Conservation (phyloP, 2,888 invertebrate genomes). For the Scrobipalpa costella region DNA sequence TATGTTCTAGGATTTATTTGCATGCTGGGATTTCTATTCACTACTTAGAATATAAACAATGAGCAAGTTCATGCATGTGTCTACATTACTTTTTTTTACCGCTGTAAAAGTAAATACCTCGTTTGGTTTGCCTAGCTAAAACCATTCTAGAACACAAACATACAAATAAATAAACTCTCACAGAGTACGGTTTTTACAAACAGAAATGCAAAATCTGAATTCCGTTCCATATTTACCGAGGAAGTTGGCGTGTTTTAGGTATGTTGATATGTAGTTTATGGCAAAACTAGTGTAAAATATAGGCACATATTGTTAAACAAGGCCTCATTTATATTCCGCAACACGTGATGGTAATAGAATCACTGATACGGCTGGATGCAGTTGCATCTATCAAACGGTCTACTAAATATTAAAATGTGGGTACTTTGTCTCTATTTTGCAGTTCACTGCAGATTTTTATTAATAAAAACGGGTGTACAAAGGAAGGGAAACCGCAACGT, state of each 20-base stretch:
- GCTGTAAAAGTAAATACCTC: too few species aligned
- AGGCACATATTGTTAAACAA: background rate
- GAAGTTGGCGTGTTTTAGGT: background rate
- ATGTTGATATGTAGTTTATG: background rate
- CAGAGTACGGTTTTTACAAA: too few species aligned
- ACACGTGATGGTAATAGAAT: conserved; percentile 3
- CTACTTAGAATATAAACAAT: too few species aligned
- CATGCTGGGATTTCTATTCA: too few species aligned
- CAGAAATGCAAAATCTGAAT: too few species aligned
- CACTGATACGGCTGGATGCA: background rate
- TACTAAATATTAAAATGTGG: background rate
- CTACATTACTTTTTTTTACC: too few species aligned
- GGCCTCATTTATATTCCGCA: background rate
- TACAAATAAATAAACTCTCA: too few species aligned
- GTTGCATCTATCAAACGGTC: background rate
- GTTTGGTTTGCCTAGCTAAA: too few species aligned
- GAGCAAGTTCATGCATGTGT: too few species aligned
- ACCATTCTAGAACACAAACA: too few species aligned
- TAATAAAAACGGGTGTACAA: background rate
- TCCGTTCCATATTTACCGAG: background rate
- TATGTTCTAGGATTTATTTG: too few species aligned
- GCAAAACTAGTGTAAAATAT: background rate
- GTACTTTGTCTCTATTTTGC: background rate
- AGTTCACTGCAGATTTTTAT: background rate
- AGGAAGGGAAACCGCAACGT: background rate